Evolutionary conservation across 2,888 invertebrate genomes (phyloP).

Genomic region (Octonoba sinensis): DNA sequence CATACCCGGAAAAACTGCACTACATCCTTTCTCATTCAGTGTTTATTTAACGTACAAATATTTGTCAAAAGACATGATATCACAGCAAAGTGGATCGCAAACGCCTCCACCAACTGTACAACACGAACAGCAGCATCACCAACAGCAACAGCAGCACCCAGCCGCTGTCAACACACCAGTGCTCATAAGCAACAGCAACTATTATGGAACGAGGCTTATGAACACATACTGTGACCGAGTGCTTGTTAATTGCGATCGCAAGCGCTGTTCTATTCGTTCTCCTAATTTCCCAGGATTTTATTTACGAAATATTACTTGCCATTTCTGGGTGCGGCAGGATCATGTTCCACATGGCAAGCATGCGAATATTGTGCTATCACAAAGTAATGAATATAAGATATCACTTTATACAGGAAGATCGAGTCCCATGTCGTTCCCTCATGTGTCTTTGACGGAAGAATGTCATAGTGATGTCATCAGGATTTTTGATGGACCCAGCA

Average conservation of each 20-base stretch:
- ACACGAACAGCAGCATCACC: slow-evolving; percentile 69
- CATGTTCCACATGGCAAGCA: slow-evolving; percentile 84
- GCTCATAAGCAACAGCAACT: slow-evolving; percentile 74
- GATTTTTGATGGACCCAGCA: slow-evolving; percentile 86
- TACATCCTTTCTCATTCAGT: slow-evolving; percentile 73
- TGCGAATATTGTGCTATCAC: slow-evolving; percentile 82
- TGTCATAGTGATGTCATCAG: slow-evolving; percentile 74
- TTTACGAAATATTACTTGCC: slow-evolving; percentile 89
- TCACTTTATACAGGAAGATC: slow-evolving; percentile 75
- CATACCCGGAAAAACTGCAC: slow-evolving; percentile 78
- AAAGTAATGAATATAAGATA: slow-evolving; percentile 82
- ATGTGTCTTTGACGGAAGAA: slow-evolving; percentile 70
- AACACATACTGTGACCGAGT: slow-evolving; percentile 79
- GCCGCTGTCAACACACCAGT: slow-evolving; percentile 2
- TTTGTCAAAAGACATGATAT: slow-evolving; percentile 24
- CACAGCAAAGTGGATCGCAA: neutral
- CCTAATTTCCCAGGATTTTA: slow-evolving; percentile 91
- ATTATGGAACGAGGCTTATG: slow-evolving; percentile 69
- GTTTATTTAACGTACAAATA: slow-evolving; percentile 78
- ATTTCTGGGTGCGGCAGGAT: slow-evolving; percentile 79
- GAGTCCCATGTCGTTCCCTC: slow-evolving; percentile 57
- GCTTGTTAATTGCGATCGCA: slow-evolving; percentile 82
- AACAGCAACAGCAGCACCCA: slow-evolving; percentile 61
- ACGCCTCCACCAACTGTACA: neutral
- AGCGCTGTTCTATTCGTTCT: slow-evolving; percentile 82